phyloP scores from a whole-genome alignment of 2,888 invertebrate species.

The Odontomyia ornata region DNA sequence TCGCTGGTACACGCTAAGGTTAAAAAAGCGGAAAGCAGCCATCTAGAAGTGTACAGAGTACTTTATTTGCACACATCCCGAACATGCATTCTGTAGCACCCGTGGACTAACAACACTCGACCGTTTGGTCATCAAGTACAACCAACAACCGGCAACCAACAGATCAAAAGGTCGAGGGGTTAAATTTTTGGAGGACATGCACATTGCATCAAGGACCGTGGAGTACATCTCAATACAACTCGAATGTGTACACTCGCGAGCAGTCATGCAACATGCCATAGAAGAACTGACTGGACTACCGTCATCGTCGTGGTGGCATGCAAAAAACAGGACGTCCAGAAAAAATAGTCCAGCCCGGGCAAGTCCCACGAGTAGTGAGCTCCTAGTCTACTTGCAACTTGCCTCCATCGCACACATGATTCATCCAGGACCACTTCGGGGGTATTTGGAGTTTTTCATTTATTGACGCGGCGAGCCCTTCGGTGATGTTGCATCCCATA shows the following conservation, averaged over 20 bases:
- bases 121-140: slow-evolving; percentile 45
- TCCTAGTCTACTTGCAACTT: slow-evolving; percentile 21
- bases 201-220: slow-evolving; percentile 48
- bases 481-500: slow-evolving; percentile 45
- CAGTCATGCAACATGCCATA: slow-evolving; percentile 3
- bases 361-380: slow-evolving; percentile 49
- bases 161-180: slow-evolving; percentile 47
- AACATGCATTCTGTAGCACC: slow-evolving; percentile 49
- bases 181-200: slow-evolving; percentile 48
- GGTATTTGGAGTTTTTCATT: slow-evolving; percentile 29
- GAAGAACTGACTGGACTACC: not conserved
- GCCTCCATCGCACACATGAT: slow-evolving; percentile 31
- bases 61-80: slow-evolving; percentile 51
- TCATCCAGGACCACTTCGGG: slow-evolving; percentile 27
- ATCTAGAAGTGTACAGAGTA: slow-evolving; percentile 48
- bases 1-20: slow-evolving; percentile 42
- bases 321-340: slow-evolving; percentile 45
- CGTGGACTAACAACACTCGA: slow-evolving; percentile 47
- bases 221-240: slow-evolving; percentile 50
- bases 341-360: slow-evolving; percentile 45
- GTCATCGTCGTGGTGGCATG: slow-evolving; percentile 6
- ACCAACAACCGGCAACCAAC: slow-evolving; percentile 48
- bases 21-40: slow-evolving; percentile 49
- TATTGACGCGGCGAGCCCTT: slow-evolving; percentile 27
- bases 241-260: slow-evolving; percentile 43